Evolutionary conservation across 2,797 vertebrate genomes (phyloP), one percentile per base, ranked within the genome.

Genomic region (Arctocebus calabarensis): DNA sequence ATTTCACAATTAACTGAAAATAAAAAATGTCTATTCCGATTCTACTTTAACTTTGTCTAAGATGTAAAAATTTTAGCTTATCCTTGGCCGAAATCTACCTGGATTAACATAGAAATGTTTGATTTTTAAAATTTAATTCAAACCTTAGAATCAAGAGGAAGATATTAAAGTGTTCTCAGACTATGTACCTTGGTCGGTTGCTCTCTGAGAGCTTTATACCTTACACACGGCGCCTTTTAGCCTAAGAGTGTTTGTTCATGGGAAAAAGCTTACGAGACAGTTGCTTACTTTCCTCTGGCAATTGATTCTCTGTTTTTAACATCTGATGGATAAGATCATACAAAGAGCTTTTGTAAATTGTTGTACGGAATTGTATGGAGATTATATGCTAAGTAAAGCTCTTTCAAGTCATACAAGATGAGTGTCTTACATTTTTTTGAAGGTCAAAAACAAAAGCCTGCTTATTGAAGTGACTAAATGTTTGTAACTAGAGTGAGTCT

Each of bases 371-470:
- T 88, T 90, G 89, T 96, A 94, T 96, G 97, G 96, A 88, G 94
- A 87, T 97, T 98, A 91, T 97, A 94, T 97, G 97, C 96, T 97
- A 97, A 98, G 98, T 98, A 98, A 98, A 98, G 78, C 96, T 94
- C 82, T 96, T 97, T 97, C 94, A 97, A 96, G 68, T 92, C 73
- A 66, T 7, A 61, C 77, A 57, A 90, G 7, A 16, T 2, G 40
- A 20, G n/a, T 81, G 34, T 45, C 73, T 92, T 62, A 74, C 84
- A 25, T 86, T 97, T 97, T 55, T 94, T 20, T 70, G 23, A 91
- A 90, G 61, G 81, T 86, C 68, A 79, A 11, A 91, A 52, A 10
- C 10, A 74, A 71, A 61, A 77, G 5, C n/a, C 23, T 19, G 22
- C 71, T 43, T 77, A n/a, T 10, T 55, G 57, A 64, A 57, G 48